Conservation (phyloP, 2,888 invertebrate genomes). For the Desoria tigrina region DNA sequence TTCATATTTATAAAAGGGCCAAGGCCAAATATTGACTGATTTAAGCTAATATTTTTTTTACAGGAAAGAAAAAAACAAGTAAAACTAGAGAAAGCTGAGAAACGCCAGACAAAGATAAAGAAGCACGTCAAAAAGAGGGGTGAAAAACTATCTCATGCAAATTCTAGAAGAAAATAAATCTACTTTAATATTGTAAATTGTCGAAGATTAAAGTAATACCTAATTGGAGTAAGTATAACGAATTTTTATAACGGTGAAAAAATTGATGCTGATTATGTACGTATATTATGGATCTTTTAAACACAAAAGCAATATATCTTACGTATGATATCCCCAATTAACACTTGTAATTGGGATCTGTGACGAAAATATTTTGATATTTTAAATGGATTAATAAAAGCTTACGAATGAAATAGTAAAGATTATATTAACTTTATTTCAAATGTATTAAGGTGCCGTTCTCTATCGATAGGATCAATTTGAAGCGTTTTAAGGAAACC, state of each 20-base stretch:
- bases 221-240: too few relatives aligned
- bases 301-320: too few relatives aligned
- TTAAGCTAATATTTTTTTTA: slow-evolving; percentile 30
- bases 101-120: slow-evolving; percentile 82
- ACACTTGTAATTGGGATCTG: too few relatives aligned
- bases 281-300: too few relatives aligned
- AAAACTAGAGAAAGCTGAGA: slow-evolving; percentile 85
- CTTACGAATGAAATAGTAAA: too few relatives aligned
- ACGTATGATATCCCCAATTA: too few relatives aligned
- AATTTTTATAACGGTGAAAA: too few relatives aligned
- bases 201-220: too few relatives aligned
- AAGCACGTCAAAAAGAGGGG: slow-evolving; percentile 91
- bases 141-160: slow-evolving; percentile 64
- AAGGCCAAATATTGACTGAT: background rate
- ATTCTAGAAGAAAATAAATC: slow-evolving; percentile 47
- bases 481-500: slow-evolving; percentile 15
- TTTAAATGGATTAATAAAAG: too few relatives aligned
- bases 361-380: too few relatives aligned
- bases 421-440: background rate
- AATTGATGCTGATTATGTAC: too few relatives aligned
- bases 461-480: background rate
- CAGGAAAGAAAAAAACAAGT: slow-evolving; percentile 80
- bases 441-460: background rate
- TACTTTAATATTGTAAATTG: too few relatives aligned
- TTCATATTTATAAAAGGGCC: background rate